Conservation (phyloP, 2,797 vertebrate species). For the Sebastes hubbsi region DNA sequence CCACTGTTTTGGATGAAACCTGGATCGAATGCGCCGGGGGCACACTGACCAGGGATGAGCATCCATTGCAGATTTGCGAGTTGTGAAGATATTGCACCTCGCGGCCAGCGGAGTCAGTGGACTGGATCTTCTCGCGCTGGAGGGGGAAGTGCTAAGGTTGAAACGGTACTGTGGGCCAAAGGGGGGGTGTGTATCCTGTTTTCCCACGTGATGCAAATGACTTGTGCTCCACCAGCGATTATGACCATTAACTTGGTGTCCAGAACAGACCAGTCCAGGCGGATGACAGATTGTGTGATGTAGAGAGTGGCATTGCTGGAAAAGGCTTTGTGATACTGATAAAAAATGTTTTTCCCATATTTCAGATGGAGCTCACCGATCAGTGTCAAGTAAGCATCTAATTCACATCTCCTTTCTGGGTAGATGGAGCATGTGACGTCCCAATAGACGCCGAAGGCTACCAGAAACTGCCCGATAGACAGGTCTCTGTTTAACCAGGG, state of each 20-base stretch:
- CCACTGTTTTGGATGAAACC: fast-evolving
- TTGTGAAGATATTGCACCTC: background rate
- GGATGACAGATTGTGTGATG: background rate
- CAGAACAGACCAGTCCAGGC: background rate
- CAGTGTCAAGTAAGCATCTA: background rate
- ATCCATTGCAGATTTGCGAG: background rate
- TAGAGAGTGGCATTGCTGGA: background rate
- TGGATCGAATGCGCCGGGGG: background rate
- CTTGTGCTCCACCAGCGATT: background rate
- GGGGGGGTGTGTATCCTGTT: fast-evolving
- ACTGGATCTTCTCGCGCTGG: background rate
- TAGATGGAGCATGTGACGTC: background rate
- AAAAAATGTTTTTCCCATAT: background rate
- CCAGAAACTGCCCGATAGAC: background rate
- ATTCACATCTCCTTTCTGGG: background rate
- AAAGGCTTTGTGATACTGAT: background rate
- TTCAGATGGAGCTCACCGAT: background rate
- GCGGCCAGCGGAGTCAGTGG: background rate
- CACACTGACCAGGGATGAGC: background rate
- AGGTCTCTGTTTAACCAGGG: background rate
- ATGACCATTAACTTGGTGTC: background rate
- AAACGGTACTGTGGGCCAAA: background rate
- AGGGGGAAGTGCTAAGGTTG: background rate
- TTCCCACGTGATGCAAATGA: background rate
- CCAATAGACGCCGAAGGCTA: background rate